Base-by-base conservation (phyloP, 2,797 vertebrate genomes). In the Epinephelus awoara region DNA sequence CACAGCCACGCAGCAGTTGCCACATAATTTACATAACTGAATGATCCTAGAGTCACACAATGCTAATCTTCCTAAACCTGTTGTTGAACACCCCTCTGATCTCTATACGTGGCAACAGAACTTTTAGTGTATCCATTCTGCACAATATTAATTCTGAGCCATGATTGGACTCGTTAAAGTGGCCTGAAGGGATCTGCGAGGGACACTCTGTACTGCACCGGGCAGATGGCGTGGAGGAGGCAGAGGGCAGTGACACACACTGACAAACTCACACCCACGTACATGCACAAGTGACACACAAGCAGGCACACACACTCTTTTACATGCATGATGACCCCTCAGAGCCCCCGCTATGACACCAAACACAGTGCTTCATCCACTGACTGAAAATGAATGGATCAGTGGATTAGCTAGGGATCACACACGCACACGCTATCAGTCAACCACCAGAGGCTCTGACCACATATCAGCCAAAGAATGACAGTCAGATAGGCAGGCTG, bases 191-290 rank as follows among this genome's bases (percentile, higher is more conserved):
- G 85, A 77, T 83, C 62, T n/a, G 57, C 55, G 64, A 29, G 77
- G 66, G 54, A 59, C 62, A 23, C 42, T 47, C 47, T 46, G 68
- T 52, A 9, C 73, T 44, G 56, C 9, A 27, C 67, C 12, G 46
- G 79, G 83, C 88, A 90, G 88, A 86, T 89, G 88, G 85, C 6
- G 9, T 44, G 51, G 76, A 76, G 62, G 59, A 80, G 82, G 75
- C 62, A 1, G 7, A 51, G 54, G 75, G 51, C 65, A 76, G 65
- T 27, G 6, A 61, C 75, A 71, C 75, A 80, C 79, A 59, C 46
- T 0, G 25, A 55, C 52, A 67, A n/a, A 63, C 63, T 51, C 62
- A 72, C 79, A 56, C 58, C 25, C 27, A 10, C n/a, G 29, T 14
- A 9, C 40, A 50, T 55, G 9, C 44, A 52, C 51, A 54, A 59